Conservation (phyloP, 2,888 invertebrate genomes). For the Arrhopalites spinosus region DNA sequence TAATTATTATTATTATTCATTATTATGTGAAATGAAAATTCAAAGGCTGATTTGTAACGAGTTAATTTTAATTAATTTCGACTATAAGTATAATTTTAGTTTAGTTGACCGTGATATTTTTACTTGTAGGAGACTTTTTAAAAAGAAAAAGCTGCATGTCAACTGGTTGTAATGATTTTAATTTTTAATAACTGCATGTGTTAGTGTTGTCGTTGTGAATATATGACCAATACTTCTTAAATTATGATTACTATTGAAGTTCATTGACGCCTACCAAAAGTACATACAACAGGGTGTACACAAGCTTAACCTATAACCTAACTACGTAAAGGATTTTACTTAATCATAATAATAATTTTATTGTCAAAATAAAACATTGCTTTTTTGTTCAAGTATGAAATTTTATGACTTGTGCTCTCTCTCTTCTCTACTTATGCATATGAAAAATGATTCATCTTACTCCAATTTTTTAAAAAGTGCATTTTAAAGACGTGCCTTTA, state of each 20-base stretch:
- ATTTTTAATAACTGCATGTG: background rate
- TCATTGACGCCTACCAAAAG: background rate
- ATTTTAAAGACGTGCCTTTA: no score
- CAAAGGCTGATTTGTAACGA: background rate
- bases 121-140: background rate
- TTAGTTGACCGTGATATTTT: background rate
- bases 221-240: background rate
- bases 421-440: no score
- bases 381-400: background rate
- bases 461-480: no score
- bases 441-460: no score
- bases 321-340: no score
- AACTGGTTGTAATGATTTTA: background rate
- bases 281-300: no score
- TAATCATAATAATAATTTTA: background rate
- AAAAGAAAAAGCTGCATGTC: no score
- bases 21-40: background rate
- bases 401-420: no score
- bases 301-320: no score
- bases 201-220: background rate
- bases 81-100: background rate
- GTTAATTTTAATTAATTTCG: background rate
- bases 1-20: no score
- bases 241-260: no score
- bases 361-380: background rate